These are phyloP conservation scores for Flexamia atlantica DNA, from an alignment of 2,888 invertebrate species.

Conservation along the genomic window DNA sequence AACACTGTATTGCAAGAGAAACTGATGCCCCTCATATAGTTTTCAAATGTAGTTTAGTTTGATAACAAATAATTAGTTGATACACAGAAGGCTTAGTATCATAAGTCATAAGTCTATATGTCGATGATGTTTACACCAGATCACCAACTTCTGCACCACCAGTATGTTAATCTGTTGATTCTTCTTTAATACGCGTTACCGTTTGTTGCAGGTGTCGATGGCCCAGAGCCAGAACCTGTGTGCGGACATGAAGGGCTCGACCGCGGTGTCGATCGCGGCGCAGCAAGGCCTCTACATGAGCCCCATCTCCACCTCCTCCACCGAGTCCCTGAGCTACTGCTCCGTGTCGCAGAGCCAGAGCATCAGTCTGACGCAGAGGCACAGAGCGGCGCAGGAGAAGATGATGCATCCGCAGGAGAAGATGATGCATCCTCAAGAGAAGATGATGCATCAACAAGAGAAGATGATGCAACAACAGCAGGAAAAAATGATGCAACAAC, in stretches of 20 bases:
- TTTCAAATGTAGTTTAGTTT: too few relatives aligned
- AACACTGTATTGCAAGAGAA: too few relatives aligned
- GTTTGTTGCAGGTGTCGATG: slow-evolving; percentile 84
- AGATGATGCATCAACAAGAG: slow-evolving; percentile 74
- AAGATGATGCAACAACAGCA: slow-evolving; percentile 73
- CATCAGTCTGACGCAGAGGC: slow-evolving; percentile 88
- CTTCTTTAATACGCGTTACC: background rate
- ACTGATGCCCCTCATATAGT: too few relatives aligned
- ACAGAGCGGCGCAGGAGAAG: slow-evolving; percentile 73
- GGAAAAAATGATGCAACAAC: slow-evolving; percentile 74
- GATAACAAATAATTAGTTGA: too few relatives aligned
- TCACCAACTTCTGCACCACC: too few relatives aligned
- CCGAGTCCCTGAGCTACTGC: slow-evolving; percentile 23
- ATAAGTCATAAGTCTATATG: too few relatives aligned
- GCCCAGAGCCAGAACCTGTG: slow-evolving; percentile 84
- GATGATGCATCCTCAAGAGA: slow-evolving; percentile 64
- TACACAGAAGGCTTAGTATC: too few relatives aligned
- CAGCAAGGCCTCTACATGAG: slow-evolving; percentile 88
- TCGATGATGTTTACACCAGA: too few relatives aligned
- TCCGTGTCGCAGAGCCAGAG: slow-evolving; percentile 85
- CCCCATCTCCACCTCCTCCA: slow-evolving; percentile 71
- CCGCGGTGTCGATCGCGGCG: slow-evolving; percentile 89
- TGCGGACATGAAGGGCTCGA: slow-evolving; percentile 81
- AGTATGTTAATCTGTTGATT: too few relatives aligned
- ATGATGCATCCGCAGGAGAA: slow-evolving; percentile 72